Evolutionary conservation across 2,888 invertebrate genomes (phyloP).

Genomic region (Trimorus sp.): DNA sequence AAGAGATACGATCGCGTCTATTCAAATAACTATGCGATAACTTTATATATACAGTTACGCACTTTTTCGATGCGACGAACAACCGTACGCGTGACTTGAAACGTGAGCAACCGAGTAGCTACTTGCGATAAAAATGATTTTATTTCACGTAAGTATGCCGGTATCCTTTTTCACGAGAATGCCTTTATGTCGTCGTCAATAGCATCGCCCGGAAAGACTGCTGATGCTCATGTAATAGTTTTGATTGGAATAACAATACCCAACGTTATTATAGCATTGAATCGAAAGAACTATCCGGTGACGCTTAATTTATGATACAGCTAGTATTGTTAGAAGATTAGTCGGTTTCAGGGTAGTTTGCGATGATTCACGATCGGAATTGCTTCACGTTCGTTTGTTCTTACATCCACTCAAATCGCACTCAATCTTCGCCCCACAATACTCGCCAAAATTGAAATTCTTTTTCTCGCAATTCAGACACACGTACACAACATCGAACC

Average conservation of each 20-base stretch:
- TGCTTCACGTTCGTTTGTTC: too few relatives aligned
- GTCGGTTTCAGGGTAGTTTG: too few relatives aligned
- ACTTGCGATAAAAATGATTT: too few relatives aligned
- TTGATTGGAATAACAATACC: constrained; percentile 47
- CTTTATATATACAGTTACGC: constrained; percentile 23
- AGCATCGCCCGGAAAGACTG: constrained; percentile 19
- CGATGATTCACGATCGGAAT: too few relatives aligned
- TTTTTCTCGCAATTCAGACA: too few relatives aligned
- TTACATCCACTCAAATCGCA: too few relatives aligned
- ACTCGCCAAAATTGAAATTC: too few relatives aligned
- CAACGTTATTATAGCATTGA: constrained; percentile 10
- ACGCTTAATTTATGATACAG: constrained; percentile 17
- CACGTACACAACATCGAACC: too few relatives aligned
- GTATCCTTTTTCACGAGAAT: constrained; percentile 28
- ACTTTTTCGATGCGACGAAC: constrained; percentile 23
- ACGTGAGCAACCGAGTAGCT: constrained; percentile 20
- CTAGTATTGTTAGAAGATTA: constrained; percentile 8
- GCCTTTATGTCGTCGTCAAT: constrained; percentile 30
- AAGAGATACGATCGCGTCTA: constrained; percentile 25
- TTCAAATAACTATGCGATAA: constrained; percentile 29
- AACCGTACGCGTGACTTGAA: constrained; percentile 35
- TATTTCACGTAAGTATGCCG: constrained; percentile 7
- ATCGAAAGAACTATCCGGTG: constrained; percentile 16
- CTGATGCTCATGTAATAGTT: constrained; percentile 36
- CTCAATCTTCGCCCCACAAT: too few relatives aligned